Base-by-base conservation (phyloP, 2,797 vertebrate species). In the Microctenopoma lineatum region DNA sequence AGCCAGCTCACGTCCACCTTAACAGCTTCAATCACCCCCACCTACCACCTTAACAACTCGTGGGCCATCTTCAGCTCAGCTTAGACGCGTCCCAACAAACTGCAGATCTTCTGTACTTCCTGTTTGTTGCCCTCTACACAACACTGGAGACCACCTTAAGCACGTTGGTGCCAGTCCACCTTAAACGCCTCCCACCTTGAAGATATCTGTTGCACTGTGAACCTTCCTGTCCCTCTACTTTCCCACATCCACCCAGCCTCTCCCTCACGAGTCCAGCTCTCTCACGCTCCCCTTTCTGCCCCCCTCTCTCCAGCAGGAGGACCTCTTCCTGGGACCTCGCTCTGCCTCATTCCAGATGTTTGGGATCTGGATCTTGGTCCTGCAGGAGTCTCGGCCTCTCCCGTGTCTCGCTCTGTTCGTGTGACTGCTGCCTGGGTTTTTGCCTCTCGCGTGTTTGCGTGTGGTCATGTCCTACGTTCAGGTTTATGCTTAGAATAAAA, bases 381-480 rank as follows among this genome's bases (percentile, higher is more conserved):
- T 39, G 1, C 38, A 39, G 38, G 38, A 39, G 38, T 39, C 13
- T 11, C 38, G 13, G 11, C 38, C 69, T 56, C 63, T 52, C 39
- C 66, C 65, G 57, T 59, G 64, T 73, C 78, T 76, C 80, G 80
- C 88, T 60, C 13, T 3, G n/a, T 44, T 16, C 7, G 42, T 44
- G 14, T 44, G 14, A 44, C 7, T n/a, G 42, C 4, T 44, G 14
- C 15, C 15, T 44, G 42, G 5, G 42, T 44, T 44, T 16, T 16
- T n/a, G 12, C 16, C 42, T 44, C 5, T 44, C 6, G 14, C n/a
- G 4, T 44, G 39, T 41, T 41, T 41, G 39, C 4, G 14, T 16
- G 11, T 11, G 38, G 0, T 39, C 12, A 4, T 39, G 3, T 13
- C 13, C 38, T 11, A 11, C 12, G 12, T 39, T 12, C 38, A 39